These are phyloP conservation scores for Cardiocondyla obscurior DNA, from an alignment of 1,140 invertebrate genomes.

Conservation along the genomic window DNA sequence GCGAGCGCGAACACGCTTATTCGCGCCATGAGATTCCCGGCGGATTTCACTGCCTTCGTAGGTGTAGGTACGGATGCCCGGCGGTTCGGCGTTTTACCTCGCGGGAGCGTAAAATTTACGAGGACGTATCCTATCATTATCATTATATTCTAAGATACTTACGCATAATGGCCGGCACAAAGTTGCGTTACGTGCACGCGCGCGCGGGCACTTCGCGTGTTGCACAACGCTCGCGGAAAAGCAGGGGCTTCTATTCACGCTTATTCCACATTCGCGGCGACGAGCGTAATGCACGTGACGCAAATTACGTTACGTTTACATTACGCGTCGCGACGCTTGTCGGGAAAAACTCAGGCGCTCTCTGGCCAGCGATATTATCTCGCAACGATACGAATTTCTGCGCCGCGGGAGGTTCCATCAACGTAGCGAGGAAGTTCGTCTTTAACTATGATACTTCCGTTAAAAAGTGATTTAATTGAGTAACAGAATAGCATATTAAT, in stretches of 20 bases:
- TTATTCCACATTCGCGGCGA: constrained; percentile 34
- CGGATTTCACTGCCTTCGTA: constrained; percentile 27
- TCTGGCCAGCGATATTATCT: neutral
- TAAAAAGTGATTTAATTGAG: no score
- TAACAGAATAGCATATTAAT: no score
- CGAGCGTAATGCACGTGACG: constrained; percentile 14
- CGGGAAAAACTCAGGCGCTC: neutral
- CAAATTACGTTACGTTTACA: constrained; percentile 29
- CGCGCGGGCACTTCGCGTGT: no score
- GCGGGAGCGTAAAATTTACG: constrained; percentile 29
- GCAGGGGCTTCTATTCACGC: neutral
- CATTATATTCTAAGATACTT: constrained; percentile 16
- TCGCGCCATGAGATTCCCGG: neutral
- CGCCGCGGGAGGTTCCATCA: neutral
- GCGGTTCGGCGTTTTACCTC: constrained; percentile 16
- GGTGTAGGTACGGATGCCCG: neutral
- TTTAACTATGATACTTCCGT: no score
- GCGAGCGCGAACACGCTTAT: neutral
- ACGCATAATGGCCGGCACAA: constrained; percentile 21
- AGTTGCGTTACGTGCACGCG: constrained; percentile 28
- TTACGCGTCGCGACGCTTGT: neutral
- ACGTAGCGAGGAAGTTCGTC: no score
- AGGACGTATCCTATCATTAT: constrained; percentile 41
- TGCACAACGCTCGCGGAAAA: constrained; percentile 47
- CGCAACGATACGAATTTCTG: neutral